Conservation (phyloP, 2,113 vertebrate species). For the Muntiacus reevesi region DNA sequence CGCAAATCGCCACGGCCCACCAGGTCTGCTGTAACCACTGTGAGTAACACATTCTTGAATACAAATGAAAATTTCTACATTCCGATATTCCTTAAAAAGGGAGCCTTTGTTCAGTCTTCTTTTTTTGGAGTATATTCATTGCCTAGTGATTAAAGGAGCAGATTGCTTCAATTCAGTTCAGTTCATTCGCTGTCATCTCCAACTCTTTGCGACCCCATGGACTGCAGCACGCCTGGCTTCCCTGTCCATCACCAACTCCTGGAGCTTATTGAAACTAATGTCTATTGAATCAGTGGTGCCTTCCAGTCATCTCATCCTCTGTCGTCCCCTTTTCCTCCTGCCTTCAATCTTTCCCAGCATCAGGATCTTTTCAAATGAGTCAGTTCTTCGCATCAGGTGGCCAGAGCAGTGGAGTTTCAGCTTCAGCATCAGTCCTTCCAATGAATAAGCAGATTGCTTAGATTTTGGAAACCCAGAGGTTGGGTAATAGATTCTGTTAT, state of each 20-base stretch:
- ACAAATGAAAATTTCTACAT: background rate
- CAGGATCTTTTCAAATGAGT: background rate
- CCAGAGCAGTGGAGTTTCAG: background rate
- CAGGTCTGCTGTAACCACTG: background rate
- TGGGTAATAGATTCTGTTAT: background rate
- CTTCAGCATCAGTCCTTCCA: background rate
- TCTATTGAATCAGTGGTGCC: background rate
- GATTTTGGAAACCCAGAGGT: background rate
- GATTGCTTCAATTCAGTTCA: background rate
- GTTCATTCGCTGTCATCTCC: background rate
- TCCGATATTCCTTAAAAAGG: background rate
- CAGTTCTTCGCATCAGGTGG: background rate
- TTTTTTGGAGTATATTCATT: background rate
- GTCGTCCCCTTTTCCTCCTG: background rate
- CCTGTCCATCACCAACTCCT: background rate
- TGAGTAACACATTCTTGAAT: background rate
- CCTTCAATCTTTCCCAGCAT: background rate
- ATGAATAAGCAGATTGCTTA: background rate
- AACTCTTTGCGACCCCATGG: background rate
- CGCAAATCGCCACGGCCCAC: background rate
- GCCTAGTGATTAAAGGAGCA: background rate
- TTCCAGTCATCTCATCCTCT: background rate
- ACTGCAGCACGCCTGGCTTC: background rate
- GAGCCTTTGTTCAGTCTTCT: background rate
- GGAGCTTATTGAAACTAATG: background rate